A percentile compares a stretch with the other conserved stretches of the same genome.
Evolutionary conservation across 1,140 invertebrate genomes (phyloP).

Genomic region (Tigriopus japonicus): DNA sequence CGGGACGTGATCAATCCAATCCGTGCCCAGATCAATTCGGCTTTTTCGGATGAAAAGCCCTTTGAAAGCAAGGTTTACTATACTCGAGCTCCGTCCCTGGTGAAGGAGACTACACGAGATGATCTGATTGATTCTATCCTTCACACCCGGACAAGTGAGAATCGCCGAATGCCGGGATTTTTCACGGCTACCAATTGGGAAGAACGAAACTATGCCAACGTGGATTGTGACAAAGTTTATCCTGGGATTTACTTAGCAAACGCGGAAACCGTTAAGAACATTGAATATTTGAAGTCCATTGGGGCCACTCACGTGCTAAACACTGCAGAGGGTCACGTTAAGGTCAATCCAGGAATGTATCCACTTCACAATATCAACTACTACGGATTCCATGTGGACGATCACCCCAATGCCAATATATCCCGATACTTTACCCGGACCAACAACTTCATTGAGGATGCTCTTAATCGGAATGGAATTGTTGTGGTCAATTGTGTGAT

Average conservation of each 20-base stretch:
- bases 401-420: constrained; percentile 7
- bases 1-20: no score
- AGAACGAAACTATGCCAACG: background rate
- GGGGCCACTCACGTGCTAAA: constrained; percentile 14
- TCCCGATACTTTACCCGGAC: constrained; percentile 10
- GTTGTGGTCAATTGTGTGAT: constrained; percentile 12
- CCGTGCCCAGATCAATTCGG: no score
- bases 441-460: constrained; percentile 9
- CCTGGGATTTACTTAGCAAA: constrained; percentile 11
- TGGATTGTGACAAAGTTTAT: constrained; percentile 13
- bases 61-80: no score
- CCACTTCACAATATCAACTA: constrained; percentile 8
- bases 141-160: constrained; percentile 4
- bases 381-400: constrained; percentile 14
- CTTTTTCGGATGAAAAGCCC: no score
- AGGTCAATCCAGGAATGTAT: constrained; percentile 10
- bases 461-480: background rate
- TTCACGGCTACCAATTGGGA: background rate
- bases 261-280: constrained; percentile 10
- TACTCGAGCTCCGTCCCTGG: background rate
- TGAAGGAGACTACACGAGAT: constrained; percentile 6
- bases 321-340: constrained; percentile 11
- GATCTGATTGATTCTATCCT: constrained; percentile 13
- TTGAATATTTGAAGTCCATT: constrained; percentile 9
- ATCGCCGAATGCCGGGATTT: constrained; percentile 12